Percentiles rank a stretch among this genome's conserved stretches.
These are phyloP conservation scores for Diachasmimorpha longicaudata DNA, from an alignment of 1,140 invertebrate genomes.

Conservation along the genomic window DNA sequence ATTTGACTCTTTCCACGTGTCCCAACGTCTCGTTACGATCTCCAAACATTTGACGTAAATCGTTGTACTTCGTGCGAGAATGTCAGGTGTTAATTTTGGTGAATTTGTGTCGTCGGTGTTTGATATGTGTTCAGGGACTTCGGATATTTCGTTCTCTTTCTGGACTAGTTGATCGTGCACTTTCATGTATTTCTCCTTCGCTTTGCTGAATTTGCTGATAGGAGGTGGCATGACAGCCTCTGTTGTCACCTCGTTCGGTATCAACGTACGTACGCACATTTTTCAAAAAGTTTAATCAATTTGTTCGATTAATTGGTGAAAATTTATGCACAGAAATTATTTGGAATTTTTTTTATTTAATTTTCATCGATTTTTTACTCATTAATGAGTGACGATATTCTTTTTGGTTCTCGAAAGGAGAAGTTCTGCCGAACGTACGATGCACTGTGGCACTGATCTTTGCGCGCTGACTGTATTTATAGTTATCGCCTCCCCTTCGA, in stretches of 20 bases:
- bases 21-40: constrained; percentile 32
- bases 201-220: constrained; percentile 32
- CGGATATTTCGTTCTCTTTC: constrained; percentile 19
- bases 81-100: constrained; percentile 23
- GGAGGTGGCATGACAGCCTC: constrained; percentile 13
- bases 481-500: not conserved
- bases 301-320: not conserved
- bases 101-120: not conserved
- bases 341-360: too few relatives aligned
- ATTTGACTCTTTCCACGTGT: constrained; percentile 37
- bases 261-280: constrained; percentile 50
- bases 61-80: constrained; percentile 38
- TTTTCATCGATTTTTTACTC: too few relatives aligned
- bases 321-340: too few relatives aligned
- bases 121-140: constrained; percentile 19
- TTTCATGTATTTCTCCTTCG: constrained; percentile 51
- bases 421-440: too few relatives aligned
- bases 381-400: not conserved
- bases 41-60: constrained; percentile 39
- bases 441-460: not conserved
- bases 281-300: not conserved
- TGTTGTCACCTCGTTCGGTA: constrained; percentile 11
- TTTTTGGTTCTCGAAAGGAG: not conserved
- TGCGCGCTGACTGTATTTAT: not conserved
- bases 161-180: constrained; percentile 45